phyloP scores from a whole-genome alignment of 1,140 invertebrate genomes.

The Diorhabda sublineata region DNA sequence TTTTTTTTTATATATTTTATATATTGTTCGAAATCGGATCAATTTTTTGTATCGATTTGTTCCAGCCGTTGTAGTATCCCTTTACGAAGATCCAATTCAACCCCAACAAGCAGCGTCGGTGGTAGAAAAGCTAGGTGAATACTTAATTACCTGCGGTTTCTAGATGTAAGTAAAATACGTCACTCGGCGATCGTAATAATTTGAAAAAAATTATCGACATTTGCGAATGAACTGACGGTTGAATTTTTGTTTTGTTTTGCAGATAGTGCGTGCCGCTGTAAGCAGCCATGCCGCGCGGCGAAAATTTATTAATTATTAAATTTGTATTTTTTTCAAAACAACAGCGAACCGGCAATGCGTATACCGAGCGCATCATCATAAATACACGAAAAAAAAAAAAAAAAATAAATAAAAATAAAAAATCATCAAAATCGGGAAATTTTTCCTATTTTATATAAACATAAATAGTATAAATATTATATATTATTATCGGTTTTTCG shows the following conservation, averaged over 20 bases:
- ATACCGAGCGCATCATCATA: conserved; percentile 40
- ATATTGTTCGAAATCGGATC: no score
- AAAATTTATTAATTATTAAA: conserved; percentile 35
- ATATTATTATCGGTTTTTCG: conserved; percentile 17
- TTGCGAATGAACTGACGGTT: neutral
- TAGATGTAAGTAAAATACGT: conserved; percentile 53
- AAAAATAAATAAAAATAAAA: conserved; percentile 18
- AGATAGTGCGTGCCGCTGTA: conserved; percentile 43
- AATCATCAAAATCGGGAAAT: conserved; percentile 9
- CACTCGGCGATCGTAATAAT: neutral
- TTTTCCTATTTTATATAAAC: conserved; percentile 16
- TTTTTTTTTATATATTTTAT: no score
- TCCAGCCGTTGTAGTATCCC: conserved; percentile 83
- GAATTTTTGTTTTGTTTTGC: conserved; percentile 34
- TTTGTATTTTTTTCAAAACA: conserved; percentile 44
- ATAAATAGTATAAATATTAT: conserved; percentile 19
- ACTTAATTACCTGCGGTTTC: conserved; percentile 91
- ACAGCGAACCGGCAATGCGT: conserved; percentile 45
- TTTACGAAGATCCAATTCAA: conserved; percentile 91
- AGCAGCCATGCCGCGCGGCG: conserved; percentile 41
- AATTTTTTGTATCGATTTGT: conserved; percentile 37
- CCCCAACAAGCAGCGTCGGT: conserved; percentile 90
- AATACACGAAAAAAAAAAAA: conserved; percentile 16
- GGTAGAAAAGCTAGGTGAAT: conserved; percentile 93
- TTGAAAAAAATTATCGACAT: neutral